phyloP scores from a whole-genome alignment of 2,888 invertebrate genomes.

The Molanna angustata region DNA sequence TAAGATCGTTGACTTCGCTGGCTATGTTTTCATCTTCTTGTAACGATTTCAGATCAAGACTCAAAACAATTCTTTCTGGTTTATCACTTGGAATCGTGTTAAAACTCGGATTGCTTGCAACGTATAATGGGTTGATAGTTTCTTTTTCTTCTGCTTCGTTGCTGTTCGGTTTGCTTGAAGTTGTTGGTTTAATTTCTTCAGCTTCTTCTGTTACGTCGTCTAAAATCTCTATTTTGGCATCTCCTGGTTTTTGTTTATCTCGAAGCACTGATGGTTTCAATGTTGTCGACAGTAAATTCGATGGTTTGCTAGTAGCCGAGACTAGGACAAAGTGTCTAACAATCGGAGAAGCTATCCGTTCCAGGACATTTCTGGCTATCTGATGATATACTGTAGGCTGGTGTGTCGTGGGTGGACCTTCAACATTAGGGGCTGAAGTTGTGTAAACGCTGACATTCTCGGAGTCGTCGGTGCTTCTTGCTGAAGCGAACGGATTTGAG shows the following conservation, averaged over 20 bases:
- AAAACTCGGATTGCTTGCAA: conserved; percentile 24
- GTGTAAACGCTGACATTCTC: conserved; percentile 47
- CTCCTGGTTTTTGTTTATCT: no score
- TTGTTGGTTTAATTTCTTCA: conserved; percentile 9
- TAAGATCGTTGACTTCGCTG: conserved; percentile 22
- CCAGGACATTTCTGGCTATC: conserved; percentile 49
- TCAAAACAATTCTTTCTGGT: conserved; percentile 23
- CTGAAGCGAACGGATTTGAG: conserved; percentile 14
- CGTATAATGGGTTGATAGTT: conserved; percentile 18
- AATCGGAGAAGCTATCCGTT: conserved; percentile 49
- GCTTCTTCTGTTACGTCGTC: conserved; percentile 18
- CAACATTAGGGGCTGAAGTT: conserved; percentile 35
- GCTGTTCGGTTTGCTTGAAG: background rate
- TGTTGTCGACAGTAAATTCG: conserved; percentile 14
- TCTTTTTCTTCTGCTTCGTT: conserved; percentile 21
- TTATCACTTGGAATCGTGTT: conserved; percentile 6
- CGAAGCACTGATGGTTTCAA: background rate
- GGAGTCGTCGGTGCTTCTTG: conserved; percentile 19
- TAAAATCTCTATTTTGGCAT: conserved; percentile 13
- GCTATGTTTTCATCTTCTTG: conserved; percentile 6
- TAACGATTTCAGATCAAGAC: conserved; percentile 2
- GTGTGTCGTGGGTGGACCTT: conserved; percentile 36
- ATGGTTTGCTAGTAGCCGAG: conserved; percentile 13
- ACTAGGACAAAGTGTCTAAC: conserved; percentile 17
- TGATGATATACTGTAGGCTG: conserved; percentile 46